These are phyloP conservation scores for Cosmia pyralina DNA, from an alignment of 2,888 invertebrate genomes.

Conservation along the genomic window DNA sequence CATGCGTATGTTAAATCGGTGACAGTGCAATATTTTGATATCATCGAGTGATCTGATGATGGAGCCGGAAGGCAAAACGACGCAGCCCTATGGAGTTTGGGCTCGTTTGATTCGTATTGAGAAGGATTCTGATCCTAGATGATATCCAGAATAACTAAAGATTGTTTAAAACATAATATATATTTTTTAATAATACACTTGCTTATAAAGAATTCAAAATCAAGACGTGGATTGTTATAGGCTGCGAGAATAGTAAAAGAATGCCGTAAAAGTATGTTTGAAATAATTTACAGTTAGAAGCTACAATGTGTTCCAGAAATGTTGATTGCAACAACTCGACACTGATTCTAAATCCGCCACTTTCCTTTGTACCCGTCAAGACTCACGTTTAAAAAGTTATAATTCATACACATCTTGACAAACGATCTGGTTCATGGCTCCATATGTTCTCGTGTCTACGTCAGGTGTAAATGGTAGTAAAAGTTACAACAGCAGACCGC, in stretches of 20 bases:
- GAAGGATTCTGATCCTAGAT: too few species aligned
- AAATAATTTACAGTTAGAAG: neutral
- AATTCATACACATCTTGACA: constrained; percentile 52
- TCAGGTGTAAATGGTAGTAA: constrained; percentile 68
- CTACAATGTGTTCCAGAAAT: neutral
- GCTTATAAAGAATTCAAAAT: neutral
- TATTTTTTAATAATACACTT: too few species aligned
- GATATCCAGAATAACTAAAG: too few species aligned
- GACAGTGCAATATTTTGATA: too few species aligned
- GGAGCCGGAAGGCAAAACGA: too few species aligned
- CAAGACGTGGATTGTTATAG: too few species aligned
- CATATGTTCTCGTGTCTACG: constrained; percentile 57
- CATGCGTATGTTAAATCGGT: too few species aligned
- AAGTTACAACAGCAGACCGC: constrained; percentile 69
- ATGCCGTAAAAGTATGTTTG: neutral
- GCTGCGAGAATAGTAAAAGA: neutral
- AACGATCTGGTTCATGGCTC: constrained; percentile 52
- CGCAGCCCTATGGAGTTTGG: too few species aligned
- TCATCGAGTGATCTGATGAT: too few species aligned
- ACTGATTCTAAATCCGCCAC: neutral
- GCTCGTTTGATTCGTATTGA: too few species aligned
- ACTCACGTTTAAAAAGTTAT: constrained; percentile 30
- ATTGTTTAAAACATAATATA: too few species aligned
- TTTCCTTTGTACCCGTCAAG: neutral
- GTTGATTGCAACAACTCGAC: neutral